Evolutionary conservation across 2,888 invertebrate species (phyloP), one percentile per base, ranked within the genome.

Genomic region (Chalcis sispes): DNA sequence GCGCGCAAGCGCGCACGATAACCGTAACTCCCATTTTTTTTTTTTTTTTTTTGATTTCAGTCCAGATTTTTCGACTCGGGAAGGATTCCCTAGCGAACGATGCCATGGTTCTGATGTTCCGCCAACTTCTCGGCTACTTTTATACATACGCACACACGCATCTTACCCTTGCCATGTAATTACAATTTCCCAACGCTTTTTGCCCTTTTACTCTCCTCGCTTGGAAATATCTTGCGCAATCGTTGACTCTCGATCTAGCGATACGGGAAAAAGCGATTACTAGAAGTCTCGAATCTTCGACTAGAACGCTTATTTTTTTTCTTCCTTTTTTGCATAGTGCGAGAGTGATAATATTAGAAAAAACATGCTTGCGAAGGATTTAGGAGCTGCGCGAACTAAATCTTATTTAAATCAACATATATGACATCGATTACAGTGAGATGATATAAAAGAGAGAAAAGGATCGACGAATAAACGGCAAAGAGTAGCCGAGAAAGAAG

Each of bases 171-270:
- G 71, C 75, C 79, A 78, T 80, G 77, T 80, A 80, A 81, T 81
- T 81, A 79, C 81, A 79, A 81, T 81, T 81, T 79, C 76, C 80
- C 80, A 65, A 46, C 29, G 67, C 64, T 52, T 75, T 74, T 72
- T 75, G 67, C 40, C 20, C 50, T 50, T 3, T 18, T 20, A 46
- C n/a, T n/a, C n/a, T n/a, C n/a, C n/a, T n/a, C n/a, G n/a, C n/a
- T n/a, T n/a, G n/a, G n/a, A 46, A 15, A 46, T 2, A 46, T 2
- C 50, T 2, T 2, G 50, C 2, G 50, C 5, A 50, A 18, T 18
- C 13, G 50, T 4, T 25, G n/a, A 42, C n/a, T 46, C 46, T 46
- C 13, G 13, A 46, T 46, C 46, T n/a, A 46, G 15, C 8, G 50
- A 23, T 8, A 36, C 50, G 50, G 52, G 62, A 50, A n/a, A n/a